Evolutionary conservation across 2,797 vertebrate species (phyloP), one percentile per base, ranked within the genome.

Genomic region (Hoplostethus atlanticus): DNA sequence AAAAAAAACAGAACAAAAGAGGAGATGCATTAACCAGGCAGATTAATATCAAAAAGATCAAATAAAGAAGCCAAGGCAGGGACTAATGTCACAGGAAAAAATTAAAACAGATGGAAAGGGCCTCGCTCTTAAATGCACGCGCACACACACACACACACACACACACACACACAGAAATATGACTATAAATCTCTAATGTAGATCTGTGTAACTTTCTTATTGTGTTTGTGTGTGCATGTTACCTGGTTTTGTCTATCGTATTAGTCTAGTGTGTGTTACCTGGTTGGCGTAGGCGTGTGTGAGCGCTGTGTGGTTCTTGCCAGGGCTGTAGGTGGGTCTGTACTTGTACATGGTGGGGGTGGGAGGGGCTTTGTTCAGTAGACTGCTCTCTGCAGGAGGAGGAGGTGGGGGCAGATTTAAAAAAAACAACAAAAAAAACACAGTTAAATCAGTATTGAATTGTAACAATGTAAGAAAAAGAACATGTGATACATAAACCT

Each of bases 341-440:
- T 97, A 99, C 86, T 97, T 98, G 92, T 97, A 99, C 98, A 99
- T 98, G 68, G 97, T 98, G 57, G 98, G 97, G 0, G 97, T 98
- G 0, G 97, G 97, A 10, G 97, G 97, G 83, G 96, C 95, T 90
- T 99, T 97, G 87, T 92, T 94, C 66, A 99, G 87, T 68, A 98
- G 91, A 85, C 94, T 92, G 92, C 95, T 96, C 86, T 98, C 97
- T 95, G 89, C 38, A 94, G 89, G 47, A 64, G 3, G 1, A 51
- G 58, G 11, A 3, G 34, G 38, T 16, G 10, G 31, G 31, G 68
- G 16, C 48, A 15, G 47, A 51, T 25, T 4, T 17, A 15, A 17
- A 0, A 38, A 21, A 21, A 21, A 21, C 1, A 21, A 44, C 4
- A n/a, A 12, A 53, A 0, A 6, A 12, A 11, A 6, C 16, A 64